phyloP scores from a whole-genome alignment of 1,140 invertebrate genomes.

The Drosophila lini region DNA sequence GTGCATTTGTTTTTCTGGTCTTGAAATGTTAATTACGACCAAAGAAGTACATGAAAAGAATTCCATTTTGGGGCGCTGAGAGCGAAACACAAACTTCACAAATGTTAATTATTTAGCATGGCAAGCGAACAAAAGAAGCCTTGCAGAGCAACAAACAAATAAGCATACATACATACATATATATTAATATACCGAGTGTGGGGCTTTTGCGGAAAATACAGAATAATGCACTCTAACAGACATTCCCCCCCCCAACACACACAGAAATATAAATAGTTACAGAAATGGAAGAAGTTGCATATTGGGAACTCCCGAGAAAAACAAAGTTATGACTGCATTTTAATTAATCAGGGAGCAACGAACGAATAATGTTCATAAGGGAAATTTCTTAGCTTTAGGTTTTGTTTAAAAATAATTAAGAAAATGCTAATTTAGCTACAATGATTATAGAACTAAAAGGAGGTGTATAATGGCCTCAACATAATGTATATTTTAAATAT shows the following conservation, averaged over 20 bases:
- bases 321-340: slow-evolving; percentile 30
- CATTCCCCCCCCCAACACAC: background rate
- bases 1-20: slow-evolving; percentile 45
- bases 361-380: background rate
- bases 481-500: background rate
- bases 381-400: background rate
- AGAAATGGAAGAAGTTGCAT: slow-evolving; percentile 12
- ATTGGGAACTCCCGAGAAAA: background rate
- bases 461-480: background rate
- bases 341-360: slow-evolving; percentile 27
- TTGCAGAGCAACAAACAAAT: slow-evolving; percentile 28
- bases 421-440: background rate
- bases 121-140: slow-evolving; percentile 29
- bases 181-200: background rate
- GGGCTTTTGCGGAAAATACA: background rate
- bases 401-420: background rate
- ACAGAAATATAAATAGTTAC: slow-evolving; percentile 17
- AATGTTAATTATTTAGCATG: slow-evolving; percentile 46
- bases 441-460: background rate
- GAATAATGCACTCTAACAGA: slow-evolving; percentile 35
- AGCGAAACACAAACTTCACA: slow-evolving; percentile 45
- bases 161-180: background rate
- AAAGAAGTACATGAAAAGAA: slow-evolving; percentile 43
- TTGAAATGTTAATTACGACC: slow-evolving; percentile 49
- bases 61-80: slow-evolving; percentile 25